phyloP scores from a whole-genome alignment of 2,888 invertebrate genomes.

The Myopa testacea region DNA sequence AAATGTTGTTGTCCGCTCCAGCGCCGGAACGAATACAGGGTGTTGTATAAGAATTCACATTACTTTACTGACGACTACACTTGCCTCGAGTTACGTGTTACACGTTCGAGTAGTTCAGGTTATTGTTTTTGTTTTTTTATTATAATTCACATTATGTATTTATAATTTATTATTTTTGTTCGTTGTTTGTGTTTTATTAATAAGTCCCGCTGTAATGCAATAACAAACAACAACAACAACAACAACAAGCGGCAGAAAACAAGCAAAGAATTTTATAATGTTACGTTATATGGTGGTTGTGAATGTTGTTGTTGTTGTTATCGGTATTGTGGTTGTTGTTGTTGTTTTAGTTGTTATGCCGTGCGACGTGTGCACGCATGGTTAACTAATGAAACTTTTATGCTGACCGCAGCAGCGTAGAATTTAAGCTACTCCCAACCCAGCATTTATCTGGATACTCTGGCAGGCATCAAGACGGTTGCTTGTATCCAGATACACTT shows the following conservation, averaged over 20 bases:
- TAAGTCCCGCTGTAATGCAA: constrained; percentile 12
- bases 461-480: background rate
- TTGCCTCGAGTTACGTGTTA: no score
- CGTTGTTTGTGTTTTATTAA: background rate
- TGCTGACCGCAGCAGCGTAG: constrained; percentile 26
- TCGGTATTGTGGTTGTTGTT: background rate
- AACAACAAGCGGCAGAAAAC: background rate
- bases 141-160: background rate
- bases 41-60: background rate
- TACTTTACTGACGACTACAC: constrained; percentile 17
- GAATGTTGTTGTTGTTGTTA: background rate
- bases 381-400: constrained; percentile 32
- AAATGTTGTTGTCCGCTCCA: background rate
- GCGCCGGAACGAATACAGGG: constrained; percentile 18
- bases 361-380: constrained; percentile 30
- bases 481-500: background rate
- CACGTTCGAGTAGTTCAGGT: no score
- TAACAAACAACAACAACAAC: background rate
- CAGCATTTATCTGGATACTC: constrained; percentile 18
- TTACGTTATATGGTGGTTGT: background rate
- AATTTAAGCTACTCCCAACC: background rate
- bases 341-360: constrained; percentile 2
- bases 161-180: no score
- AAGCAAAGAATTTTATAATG: background rate
- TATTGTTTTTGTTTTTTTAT: background rate